Conservation (phyloP, 2,113 vertebrate species). For the Caracal caracal region DNA sequence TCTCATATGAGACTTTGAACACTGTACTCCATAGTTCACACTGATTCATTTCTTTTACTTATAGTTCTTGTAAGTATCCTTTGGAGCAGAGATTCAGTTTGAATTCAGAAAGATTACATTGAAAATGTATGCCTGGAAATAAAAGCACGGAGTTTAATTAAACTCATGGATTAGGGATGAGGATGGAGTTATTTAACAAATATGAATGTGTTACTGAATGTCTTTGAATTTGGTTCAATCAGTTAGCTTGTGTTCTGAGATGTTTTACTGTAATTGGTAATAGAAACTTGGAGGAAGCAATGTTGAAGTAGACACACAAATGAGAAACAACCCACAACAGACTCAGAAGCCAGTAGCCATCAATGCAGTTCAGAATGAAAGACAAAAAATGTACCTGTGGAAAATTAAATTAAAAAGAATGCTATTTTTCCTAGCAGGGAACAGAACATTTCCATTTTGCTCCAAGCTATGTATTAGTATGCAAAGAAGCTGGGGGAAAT, state of each 20-base stretch:
- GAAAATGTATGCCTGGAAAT: conserved; percentile 71
- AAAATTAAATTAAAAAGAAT: conserved; percentile 67
- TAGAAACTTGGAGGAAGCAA: conserved; percentile 38
- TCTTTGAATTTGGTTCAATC: conserved; percentile 72
- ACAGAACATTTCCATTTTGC: conserved; percentile 54
- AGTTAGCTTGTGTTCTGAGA: conserved; percentile 56
- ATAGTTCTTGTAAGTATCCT: conserved; percentile 32
- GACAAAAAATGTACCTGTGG: background rate
- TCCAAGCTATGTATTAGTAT: conserved; percentile 62
- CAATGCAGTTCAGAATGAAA: conserved; percentile 48
- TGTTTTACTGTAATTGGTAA: conserved; percentile 60
- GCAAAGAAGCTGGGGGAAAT: conserved; percentile 20
- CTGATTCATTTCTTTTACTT: background rate
- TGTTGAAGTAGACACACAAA: conserved; percentile 22
- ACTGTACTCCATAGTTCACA: background rate
- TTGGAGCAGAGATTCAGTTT: background rate
- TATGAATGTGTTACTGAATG: conserved; percentile 66
- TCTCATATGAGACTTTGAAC: background rate
- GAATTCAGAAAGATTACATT: conserved; percentile 69
- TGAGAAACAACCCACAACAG: conserved; percentile 62
- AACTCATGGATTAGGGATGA: conserved; percentile 71
- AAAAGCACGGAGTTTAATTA: conserved; percentile 78
- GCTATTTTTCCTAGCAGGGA: background rate
- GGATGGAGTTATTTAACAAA: conserved; percentile 74
- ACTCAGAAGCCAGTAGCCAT: background rate